A percentile compares a stretch with the other conserved stretches of the same genome.
Evolutionary conservation across 2,113 vertebrate species (phyloP).

Genomic region (Sturnus vulgaris): DNA sequence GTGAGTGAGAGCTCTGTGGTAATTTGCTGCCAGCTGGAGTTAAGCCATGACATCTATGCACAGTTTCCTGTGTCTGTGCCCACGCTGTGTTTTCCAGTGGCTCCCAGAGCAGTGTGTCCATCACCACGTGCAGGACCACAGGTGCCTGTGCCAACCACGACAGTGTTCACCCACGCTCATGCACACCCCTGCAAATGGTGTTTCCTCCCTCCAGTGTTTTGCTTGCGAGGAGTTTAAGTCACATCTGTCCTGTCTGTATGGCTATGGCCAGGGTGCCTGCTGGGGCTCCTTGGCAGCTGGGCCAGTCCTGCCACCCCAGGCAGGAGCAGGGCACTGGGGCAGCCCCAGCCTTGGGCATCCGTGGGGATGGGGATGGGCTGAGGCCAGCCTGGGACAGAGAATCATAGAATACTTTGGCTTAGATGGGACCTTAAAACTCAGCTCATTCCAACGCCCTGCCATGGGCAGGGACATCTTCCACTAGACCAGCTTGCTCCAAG

Average conservation of each 20-base stretch:
- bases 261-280: rapidly evolving
- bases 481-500: neutral
- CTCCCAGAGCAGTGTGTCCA: neutral
- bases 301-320: neutral
- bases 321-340: neutral
- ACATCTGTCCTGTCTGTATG: neutral
- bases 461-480: neutral
- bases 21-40: neutral
- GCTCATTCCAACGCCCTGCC: neutral
- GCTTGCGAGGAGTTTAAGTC: neutral
- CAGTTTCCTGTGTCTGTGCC: neutral
- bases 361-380: neutral
- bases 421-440: neutral
- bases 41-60: neutral
- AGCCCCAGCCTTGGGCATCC: neutral
- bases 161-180: neutral
- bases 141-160: neutral
- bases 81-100: neutral
- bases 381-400: neutral
- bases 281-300: neutral
- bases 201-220: neutral
- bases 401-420: neutral
- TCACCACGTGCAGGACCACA: neutral
- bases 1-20: no score
- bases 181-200: neutral